These are phyloP conservation scores for Camarhynchus parvulus DNA, from an alignment of 2,113 vertebrate genomes.

Conservation along the genomic window DNA sequence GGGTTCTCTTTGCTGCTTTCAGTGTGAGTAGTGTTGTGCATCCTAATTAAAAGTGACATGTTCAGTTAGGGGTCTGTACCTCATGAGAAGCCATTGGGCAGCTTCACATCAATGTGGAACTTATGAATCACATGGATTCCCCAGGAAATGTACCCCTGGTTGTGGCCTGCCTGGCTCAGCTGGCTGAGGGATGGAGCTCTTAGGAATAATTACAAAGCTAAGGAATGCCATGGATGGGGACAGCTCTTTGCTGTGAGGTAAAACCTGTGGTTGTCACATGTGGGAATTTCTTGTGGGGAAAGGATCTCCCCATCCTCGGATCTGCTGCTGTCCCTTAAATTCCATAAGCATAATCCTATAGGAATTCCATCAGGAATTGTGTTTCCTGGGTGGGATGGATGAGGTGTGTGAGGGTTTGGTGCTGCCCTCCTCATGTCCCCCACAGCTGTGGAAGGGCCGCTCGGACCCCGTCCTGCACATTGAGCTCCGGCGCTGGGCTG, in stretches of 20 bases:
- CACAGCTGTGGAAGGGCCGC: slow-evolving; percentile 86
- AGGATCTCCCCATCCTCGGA: rapidly evolving
- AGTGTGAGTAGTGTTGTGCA: neutral
- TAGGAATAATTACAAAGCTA: neutral
- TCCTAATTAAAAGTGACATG: neutral
- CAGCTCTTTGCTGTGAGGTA: neutral
- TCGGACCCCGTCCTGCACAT: slow-evolving; percentile 93
- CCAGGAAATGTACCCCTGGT: neutral
- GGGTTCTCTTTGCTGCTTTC: neutral
- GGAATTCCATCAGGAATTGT: neutral
- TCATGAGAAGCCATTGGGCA: neutral
- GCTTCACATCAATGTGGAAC: neutral
- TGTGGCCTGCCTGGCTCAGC: neutral
- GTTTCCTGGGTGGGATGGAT: neutral
- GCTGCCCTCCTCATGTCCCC: neutral
- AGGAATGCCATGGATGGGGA: neutral
- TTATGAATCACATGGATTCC: neutral
- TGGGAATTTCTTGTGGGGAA: neutral
- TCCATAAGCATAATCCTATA: neutral
- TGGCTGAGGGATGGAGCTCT: neutral
- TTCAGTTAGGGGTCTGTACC: neutral
- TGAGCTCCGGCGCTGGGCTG: slow-evolving; percentile 92
- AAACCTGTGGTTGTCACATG: neutral
- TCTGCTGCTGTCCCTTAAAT: rapidly evolving
- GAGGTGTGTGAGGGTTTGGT: neutral